Conservation (phyloP, 2,888 invertebrate species). For the Drosophila nr. perissopoda region DNA sequence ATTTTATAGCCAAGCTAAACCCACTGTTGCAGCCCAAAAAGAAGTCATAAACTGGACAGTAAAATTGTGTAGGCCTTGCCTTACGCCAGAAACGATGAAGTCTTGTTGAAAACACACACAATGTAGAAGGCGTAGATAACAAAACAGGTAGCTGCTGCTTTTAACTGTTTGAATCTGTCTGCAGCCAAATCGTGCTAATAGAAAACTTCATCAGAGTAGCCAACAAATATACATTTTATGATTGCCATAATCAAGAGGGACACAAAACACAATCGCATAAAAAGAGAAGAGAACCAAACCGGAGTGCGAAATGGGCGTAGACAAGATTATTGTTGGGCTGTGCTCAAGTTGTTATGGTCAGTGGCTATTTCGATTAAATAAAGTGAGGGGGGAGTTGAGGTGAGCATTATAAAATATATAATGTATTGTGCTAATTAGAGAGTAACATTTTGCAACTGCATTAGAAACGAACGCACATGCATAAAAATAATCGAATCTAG, state of each 20-base stretch:
- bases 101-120: slow-evolving; percentile 43
- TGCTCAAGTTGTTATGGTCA: slow-evolving; percentile 60
- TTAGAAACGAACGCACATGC: slow-evolving; percentile 34
- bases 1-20: too few species aligned
- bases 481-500: slow-evolving; percentile 27
- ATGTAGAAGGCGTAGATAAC: slow-evolving; percentile 25
- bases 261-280: slow-evolving; percentile 17
- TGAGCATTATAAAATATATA: slow-evolving; percentile 20
- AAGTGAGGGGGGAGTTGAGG: not conserved
- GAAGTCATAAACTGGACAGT: slow-evolving; percentile 37
- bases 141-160: slow-evolving; percentile 15
- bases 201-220: slow-evolving; percentile 51
- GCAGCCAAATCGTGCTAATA: slow-evolving; percentile 62
- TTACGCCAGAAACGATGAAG: slow-evolving; percentile 66
- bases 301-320: slow-evolving; percentile 46
- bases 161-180: slow-evolving; percentile 28
- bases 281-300: not conserved
- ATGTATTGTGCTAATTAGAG: slow-evolving; percentile 50
- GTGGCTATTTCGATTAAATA: slow-evolving; percentile 33
- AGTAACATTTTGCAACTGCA: slow-evolving; percentile 42
- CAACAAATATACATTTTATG: slow-evolving; percentile 67
- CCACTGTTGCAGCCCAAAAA: slow-evolving; percentile 26
- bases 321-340: slow-evolving; percentile 28
- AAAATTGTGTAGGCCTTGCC: slow-evolving; percentile 41
- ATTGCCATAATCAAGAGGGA: slow-evolving; percentile 68